Evolutionary conservation across 1,140 invertebrate genomes (phyloP), one percentile per base, ranked within the genome.

Genomic region (Drosophila melanica): DNA sequence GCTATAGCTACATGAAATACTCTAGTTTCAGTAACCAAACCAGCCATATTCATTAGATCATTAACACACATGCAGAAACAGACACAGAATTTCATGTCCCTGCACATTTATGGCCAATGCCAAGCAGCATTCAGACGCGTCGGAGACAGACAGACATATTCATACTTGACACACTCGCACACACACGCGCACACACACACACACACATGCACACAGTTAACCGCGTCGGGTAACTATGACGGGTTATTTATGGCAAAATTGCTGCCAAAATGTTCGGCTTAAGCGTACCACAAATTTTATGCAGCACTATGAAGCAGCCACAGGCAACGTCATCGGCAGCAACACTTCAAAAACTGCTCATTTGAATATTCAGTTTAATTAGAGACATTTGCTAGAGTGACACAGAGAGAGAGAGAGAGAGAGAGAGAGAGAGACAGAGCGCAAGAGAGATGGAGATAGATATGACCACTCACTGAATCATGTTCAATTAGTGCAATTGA

Each of bases 401-500:
- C 1, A 35, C 8, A 54, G 50, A 20, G n/a, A 39, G 16, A 2
- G 37, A 41, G 37, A 14, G 20, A 18, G 20, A 8, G 14, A 30
- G n/a, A 48, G 33, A 63, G 53, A 37, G n/a, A n/a, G 41, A 8
- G 69, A 23, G 20, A 10, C 37, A n/a, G n/a, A 12, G 9, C 14
- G 18, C 1, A 14, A 4, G 20, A 11, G 9, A 20, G 20, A 42
- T 9, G 3, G 33, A 27, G 39, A 35, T 35, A 10, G 7, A 10
- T 0, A 33, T 45, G 12, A 44, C 51, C 42, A 57, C 47, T 45
- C 12, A 68, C 59, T 85, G 81, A 85, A 81, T 85, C 81, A 86
- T 85, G 80, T 81, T 86, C 81, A 87, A 87, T 86, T 87, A 87
- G 82, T 66, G 78, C 74, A 79, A 80, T 79, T 84, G 74, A 69